phyloP scores from a whole-genome alignment of 2,888 invertebrate genomes.

The Panorpa germanica region DNA sequence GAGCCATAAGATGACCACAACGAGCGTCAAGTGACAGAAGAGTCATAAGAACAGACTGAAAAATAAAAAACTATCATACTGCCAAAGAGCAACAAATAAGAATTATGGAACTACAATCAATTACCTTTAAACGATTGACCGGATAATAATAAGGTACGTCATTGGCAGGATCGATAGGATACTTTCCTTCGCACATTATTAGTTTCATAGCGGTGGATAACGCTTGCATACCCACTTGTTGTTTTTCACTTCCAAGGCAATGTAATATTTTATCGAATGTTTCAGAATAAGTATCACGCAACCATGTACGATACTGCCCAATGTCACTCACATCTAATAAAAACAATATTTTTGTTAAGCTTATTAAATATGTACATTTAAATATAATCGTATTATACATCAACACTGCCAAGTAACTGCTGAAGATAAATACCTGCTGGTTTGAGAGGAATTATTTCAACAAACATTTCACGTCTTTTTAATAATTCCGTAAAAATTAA shows the following conservation, averaged over 20 bases:
- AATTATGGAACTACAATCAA: too few species aligned
- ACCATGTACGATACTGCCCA: conserved; percentile 44
- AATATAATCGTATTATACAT: conserved; percentile 10
- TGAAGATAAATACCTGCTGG: conserved; percentile 26
- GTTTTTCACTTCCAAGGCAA: conserved; percentile 32
- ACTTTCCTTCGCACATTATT: conserved; percentile 48
- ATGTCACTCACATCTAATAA: conserved; percentile 32
- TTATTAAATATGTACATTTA: conserved; percentile 7
- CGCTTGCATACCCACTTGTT: conserved; percentile 35
- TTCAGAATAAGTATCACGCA: conserved; percentile 48
- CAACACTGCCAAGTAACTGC: conserved; percentile 21
- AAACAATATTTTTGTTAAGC: conserved; percentile 4
- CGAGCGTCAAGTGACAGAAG: conserved; percentile 41
- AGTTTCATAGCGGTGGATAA: conserved; percentile 55
- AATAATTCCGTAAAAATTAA: conserved; percentile 49
- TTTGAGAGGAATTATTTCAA: conserved; percentile 37
- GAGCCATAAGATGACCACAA: conserved; percentile 37
- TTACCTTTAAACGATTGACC: conserved; percentile 38
- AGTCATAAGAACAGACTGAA: conserved; percentile 39
- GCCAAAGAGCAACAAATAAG: too few species aligned
- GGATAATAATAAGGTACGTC: conserved; percentile 40
- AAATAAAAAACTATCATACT: conserved; percentile 14
- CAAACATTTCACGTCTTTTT: conserved; percentile 42
- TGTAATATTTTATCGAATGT: conserved; percentile 35
- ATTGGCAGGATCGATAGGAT: conserved; percentile 33